Conservation (phyloP, 2,888 invertebrate species). For the Elmis aenea region DNA sequence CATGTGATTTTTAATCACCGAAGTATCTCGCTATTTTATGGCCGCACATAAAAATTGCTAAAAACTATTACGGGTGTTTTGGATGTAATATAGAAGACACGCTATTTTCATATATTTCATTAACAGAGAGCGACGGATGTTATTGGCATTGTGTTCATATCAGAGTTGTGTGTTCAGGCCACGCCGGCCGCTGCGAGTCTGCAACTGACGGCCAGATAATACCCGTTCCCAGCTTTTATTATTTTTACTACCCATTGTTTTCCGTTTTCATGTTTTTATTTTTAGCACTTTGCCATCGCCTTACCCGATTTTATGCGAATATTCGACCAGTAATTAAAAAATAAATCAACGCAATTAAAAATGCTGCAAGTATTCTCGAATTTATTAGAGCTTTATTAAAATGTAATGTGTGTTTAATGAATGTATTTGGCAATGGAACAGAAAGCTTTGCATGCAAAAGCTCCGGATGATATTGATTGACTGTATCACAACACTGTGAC, state of each 20-base stretch:
- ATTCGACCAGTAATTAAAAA: too few relatives aligned
- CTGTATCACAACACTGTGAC: slow-evolving; percentile 12
- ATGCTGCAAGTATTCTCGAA: too few relatives aligned
- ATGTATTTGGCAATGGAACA: slow-evolving; percentile 17
- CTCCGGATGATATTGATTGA: slow-evolving; percentile 17
- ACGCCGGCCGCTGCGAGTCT: slow-evolving; percentile 33
- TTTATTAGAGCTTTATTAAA: slow-evolving; percentile 13
- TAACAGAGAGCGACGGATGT: slow-evolving; percentile 36
- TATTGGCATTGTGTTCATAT: slow-evolving; percentile 43
- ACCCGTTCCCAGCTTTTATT: slow-evolving; percentile 36
- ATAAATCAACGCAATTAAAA: too few relatives aligned
- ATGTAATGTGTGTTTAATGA: slow-evolving; percentile 17
- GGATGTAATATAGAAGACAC: too few relatives aligned
- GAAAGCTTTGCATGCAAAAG: slow-evolving; percentile 14
- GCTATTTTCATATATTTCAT: too few relatives aligned
- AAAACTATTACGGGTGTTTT: too few relatives aligned
- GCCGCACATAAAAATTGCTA: too few relatives aligned
- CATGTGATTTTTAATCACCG: too few relatives aligned
- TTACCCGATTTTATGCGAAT: slow-evolving; percentile 8
- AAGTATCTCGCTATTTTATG: too few relatives aligned
- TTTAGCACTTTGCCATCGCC: slow-evolving; percentile 15
- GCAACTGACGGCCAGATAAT: slow-evolving; percentile 44
- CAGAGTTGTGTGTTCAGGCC: slow-evolving; percentile 29
- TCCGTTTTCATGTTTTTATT: slow-evolving; percentile 35
- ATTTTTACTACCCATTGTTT: slow-evolving; percentile 41